Base-by-base conservation (phyloP, 2,888 invertebrate genomes). In the Phrixothrix hirtus region DNA sequence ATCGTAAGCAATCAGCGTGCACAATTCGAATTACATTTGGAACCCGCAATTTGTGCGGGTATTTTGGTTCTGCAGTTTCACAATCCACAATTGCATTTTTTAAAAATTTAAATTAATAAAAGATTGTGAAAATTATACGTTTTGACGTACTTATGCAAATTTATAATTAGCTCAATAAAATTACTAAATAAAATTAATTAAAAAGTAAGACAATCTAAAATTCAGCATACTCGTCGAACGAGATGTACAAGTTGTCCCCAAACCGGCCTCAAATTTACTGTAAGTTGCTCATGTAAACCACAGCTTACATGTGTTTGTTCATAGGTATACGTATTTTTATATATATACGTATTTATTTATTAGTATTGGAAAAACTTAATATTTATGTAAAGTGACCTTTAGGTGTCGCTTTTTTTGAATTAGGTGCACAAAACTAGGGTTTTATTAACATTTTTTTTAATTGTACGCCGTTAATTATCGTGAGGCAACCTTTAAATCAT, bases 221-320 rank as follows among this genome's bases (percentile, higher is more conserved):
- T 29, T 30, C 12, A 26, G 32, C 3, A 26, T 31, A 44, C 44
- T 17, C 9, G 44, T 36, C 35, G 26, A 44, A 36, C 44, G 36
- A 35, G 43, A 32, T 36, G 17, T 10, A 11, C 26, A 7, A 11
- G 10, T 26, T 27, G 15, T 32, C 26, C 36, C 45, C 17, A 45
- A 36, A 44, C 30, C 36, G 45, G 45, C 45, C 45, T 11, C 45
- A 45, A 45, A 36, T 14, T 43, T 25, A 43, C 42, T 43, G 32
- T 17, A 30, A 30, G 15, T 29, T 37, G 14, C 31, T 10, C 35
- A 15, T 46, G 46, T 46, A 46, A 46, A 37, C 17, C 38, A 38
- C 46, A 12, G 16, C 17, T 38, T 38, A 38, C 46, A 45, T 29
- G 25, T 37, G 38, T 38, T 45, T 46, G 46, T 46, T 38, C 38